Evolutionary conservation across 2,888 invertebrate genomes (phyloP).

Genomic region (Ophioninae sp.): DNA sequence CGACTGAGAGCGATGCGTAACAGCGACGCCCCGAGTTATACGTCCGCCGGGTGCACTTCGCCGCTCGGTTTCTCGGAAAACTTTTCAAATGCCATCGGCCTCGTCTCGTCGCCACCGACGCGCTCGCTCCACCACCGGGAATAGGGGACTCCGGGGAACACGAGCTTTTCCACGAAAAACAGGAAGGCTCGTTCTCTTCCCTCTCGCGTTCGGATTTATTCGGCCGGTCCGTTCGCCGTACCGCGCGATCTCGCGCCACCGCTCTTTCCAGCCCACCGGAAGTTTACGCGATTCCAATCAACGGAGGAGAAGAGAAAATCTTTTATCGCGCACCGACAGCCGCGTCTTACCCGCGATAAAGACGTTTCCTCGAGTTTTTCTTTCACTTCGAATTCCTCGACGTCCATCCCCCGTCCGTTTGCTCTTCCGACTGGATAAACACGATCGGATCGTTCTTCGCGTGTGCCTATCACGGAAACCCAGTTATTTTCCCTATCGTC

Average conservation of each 20-base stretch:
- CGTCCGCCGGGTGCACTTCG: constrained; percentile 18
- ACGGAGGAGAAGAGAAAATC: constrained; percentile 21
- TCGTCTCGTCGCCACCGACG: constrained; percentile 49
- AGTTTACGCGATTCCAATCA: constrained; percentile 12
- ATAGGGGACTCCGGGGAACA: constrained; percentile 27
- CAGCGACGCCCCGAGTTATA: constrained; percentile 6
- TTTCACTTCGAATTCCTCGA: neutral
- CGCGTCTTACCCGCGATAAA: neutral
- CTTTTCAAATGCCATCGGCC: constrained; percentile 47
- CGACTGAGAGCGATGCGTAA: constrained; percentile 33
- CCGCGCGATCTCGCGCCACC: neutral
- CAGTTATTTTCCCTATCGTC: constrained; percentile 19
- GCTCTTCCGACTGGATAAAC: constrained; percentile 43
- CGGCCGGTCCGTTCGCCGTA: constrained; percentile 5
- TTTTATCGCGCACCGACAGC: constrained; percentile 30
- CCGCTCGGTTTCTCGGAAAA: constrained; percentile 52
- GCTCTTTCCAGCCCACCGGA: constrained; percentile 23
- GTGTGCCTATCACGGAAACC: constrained; percentile 3
- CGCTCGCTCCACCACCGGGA: constrained; percentile 29
- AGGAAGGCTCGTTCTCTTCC: constrained; percentile 26
- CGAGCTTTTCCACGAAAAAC: constrained; percentile 55
- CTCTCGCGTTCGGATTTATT: constrained; percentile 12
- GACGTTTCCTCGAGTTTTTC: constrained; percentile 2
- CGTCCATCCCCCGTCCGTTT: constrained; percentile 8
- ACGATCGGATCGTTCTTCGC: constrained; percentile 16